Evolutionary conservation across 2,113 vertebrate genomes (phyloP).

Genomic region (Notiomystis cincta): DNA sequence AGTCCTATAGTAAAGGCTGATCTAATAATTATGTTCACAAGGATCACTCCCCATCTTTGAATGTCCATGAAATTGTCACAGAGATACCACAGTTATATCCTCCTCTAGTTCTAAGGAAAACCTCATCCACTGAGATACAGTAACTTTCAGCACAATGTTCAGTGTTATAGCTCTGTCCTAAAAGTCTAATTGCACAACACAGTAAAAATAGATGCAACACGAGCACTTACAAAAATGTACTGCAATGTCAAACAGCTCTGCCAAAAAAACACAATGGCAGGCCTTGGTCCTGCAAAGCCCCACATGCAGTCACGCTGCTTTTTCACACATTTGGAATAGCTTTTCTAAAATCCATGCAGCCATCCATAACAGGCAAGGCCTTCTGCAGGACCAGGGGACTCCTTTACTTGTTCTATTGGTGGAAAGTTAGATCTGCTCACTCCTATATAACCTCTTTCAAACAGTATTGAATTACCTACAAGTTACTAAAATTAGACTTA

Average conservation of each 20-base stretch:
- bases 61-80: not conserved
- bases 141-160: not conserved
- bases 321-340: constrained; percentile 13
- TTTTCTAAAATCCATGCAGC: not conserved
- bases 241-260: not conserved
- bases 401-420: not conserved
- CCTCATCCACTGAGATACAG: not conserved
- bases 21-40: not conserved
- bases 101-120: not conserved
- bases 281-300: constrained; percentile 20
- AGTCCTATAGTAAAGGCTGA: not conserved
- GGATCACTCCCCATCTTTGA: not conserved
- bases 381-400: not conserved
- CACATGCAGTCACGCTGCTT: not conserved
- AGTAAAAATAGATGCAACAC: constrained; percentile 26
- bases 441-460: constrained; percentile 4
- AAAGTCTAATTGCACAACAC: constrained; percentile 21
- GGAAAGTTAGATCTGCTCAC: not conserved
- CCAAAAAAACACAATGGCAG: constrained; percentile 18
- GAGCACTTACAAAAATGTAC: not conserved
- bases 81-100: not conserved
- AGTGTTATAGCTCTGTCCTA: not conserved
- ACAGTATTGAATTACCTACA: not conserved
- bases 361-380: not conserved
- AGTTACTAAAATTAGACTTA: constrained; percentile 48